phyloP scores from a whole-genome alignment of 2,113 vertebrate species.

The human (Homo sapiens) region GRCh38 chr13:42339001-42339500 shows the following conservation, averaged over 20 bases:
- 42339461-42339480: no score
- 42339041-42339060: neutral
- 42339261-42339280: neutral
- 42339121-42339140: neutral
- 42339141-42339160: neutral
- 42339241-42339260: neutral
- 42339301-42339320: neutral
- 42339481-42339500: neutral
- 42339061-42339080: neutral
- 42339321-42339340: neutral
- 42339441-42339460: neutral
- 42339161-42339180: constrained; percentile 11
- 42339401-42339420: neutral
- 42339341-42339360: neutral
- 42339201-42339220: neutral
- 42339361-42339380: neutral
- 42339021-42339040: neutral
- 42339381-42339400: neutral
- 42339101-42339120: neutral
- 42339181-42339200: neutral
- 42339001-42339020: neutral
- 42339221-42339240: neutral
- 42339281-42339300: no score
- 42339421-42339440: no score
- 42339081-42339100: constrained; percentile 12